A percentile compares a stretch with the other conserved stretches of the same genome.
phyloP scores from a whole-genome alignment of 2,888 invertebrate species.

The Drymonia ruficornis region DNA sequence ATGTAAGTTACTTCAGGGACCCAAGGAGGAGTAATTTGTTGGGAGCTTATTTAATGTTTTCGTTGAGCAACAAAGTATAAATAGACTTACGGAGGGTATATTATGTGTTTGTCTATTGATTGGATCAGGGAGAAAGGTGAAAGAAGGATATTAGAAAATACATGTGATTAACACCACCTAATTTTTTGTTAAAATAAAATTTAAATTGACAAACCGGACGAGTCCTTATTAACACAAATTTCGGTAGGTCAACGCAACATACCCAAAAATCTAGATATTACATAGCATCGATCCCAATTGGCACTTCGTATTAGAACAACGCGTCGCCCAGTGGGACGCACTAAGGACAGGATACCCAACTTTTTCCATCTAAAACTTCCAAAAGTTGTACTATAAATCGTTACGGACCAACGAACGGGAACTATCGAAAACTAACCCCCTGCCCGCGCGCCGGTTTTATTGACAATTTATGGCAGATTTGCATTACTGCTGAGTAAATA shows the following conservation, averaged over 20 bases:
- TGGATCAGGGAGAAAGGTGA: background rate
- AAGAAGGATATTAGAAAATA: background rate
- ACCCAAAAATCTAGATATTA: no score
- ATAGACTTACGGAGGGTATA: slow-evolving; percentile 12
- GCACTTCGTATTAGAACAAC: slow-evolving; percentile 47
- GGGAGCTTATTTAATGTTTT: slow-evolving; percentile 43
- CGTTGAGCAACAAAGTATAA: slow-evolving; percentile 37
- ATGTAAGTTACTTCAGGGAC: slow-evolving; percentile 50
- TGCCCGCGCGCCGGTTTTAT: slow-evolving; percentile 51
- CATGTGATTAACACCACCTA: background rate
- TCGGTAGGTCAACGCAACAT: no score
- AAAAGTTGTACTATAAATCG: slow-evolving; percentile 81
- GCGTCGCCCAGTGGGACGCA: slow-evolving; percentile 45
- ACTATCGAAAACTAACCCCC: slow-evolving; percentile 49
- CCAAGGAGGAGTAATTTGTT: slow-evolving; percentile 44
- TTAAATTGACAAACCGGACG: no score
- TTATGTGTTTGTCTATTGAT: background rate
- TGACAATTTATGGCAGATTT: slow-evolving; percentile 79
- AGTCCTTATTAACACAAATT: no score
- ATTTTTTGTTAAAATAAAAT: no score
- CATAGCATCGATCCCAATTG: slow-evolving; percentile 36
- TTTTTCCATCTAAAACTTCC: slow-evolving; percentile 83
- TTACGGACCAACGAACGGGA: slow-evolving; percentile 59
- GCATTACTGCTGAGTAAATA: slow-evolving; percentile 70
- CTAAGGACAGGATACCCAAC: slow-evolving; percentile 67